phyloP scores from a whole-genome alignment of 2,888 invertebrate species.

The Geotrupes spiniger region DNA sequence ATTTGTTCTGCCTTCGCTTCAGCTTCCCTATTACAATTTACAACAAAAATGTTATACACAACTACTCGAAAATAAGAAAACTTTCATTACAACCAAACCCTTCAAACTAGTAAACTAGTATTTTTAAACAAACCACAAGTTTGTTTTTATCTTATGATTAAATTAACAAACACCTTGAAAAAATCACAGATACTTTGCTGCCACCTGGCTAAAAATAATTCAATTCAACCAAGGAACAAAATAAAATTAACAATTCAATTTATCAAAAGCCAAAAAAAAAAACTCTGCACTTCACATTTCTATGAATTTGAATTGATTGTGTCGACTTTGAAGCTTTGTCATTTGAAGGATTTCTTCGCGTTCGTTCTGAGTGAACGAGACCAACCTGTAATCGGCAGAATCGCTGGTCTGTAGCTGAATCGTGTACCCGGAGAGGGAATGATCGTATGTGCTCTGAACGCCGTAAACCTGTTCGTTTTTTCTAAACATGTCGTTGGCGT shows the following conservation, averaged over 20 bases:
- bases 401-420: conserved; percentile 81
- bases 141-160: no score
- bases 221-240: no score
- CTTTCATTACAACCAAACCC: background rate
- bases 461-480: conserved; percentile 91
- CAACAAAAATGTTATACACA: conserved; percentile 1
- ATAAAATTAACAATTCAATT: no score
- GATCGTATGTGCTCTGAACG: conserved; percentile 89
- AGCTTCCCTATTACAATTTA: conserved; percentile 54
- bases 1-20: conserved; percentile 86
- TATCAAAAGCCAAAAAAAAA: no score
- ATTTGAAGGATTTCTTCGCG: conserved; percentile 45
- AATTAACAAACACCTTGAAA: no score
- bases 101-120: no score
- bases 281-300: no score
- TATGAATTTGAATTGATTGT: no score
- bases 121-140: no score
- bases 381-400: conserved; percentile 77
- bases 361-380: no score
- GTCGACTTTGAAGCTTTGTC: background rate
- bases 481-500: conserved; percentile 94
- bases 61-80: background rate
- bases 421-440: conserved; percentile 89
- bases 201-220: no score
- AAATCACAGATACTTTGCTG: no score